Evolutionary conservation across 2,888 invertebrate genomes (phyloP), one percentile per base, ranked within the genome.

Genomic region (Blomia tropicalis): DNA sequence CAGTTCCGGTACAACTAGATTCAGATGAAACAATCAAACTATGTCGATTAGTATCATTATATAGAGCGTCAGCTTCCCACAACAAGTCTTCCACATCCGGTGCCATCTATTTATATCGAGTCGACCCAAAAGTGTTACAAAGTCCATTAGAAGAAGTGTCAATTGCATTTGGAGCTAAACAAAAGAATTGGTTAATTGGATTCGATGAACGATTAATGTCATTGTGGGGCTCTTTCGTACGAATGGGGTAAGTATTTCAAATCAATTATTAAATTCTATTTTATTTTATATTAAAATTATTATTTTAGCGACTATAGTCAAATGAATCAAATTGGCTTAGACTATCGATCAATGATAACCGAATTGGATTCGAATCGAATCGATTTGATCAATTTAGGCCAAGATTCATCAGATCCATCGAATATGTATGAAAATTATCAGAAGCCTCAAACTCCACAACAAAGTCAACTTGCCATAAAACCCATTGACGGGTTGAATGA

Each of bases 121-220:
- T 56, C 23, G 56, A 56, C 23, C 56, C 56, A 29, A 56, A 56
- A 36, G 56, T 56, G 25, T 36, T 56, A 4, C 17, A n/a, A 14
- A 56, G 29, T 27, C 56, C 29, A 19, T 30, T 56, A 1, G 56
- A 56, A 36, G 56, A 56, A 23, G 29, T 56, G 29, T 29, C n/a
- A 27, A 31, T 56, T 36, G 56, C 56, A 2, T 56, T 56, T 27
- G 56, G 56, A 19, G 2, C 3, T 2, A 31, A 36, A 36, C 25
- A 23, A 14, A 56, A 56, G 11, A 14, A 36, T 22, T 56, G 56
- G 56, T 27, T 56, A 11, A 56, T 19, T 19, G 56, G 56, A 19
- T 56, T 56, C n/a, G 56, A 56, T 19, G 29, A 56, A 36, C 19
- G n/a, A 27, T 11, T 29, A n/a, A 56, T 56, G 56, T 19, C 17